These are phyloP conservation scores for Cyclura pinguis DNA, from an alignment of 2,797 vertebrate genomes.

Conservation along the genomic window DNA sequence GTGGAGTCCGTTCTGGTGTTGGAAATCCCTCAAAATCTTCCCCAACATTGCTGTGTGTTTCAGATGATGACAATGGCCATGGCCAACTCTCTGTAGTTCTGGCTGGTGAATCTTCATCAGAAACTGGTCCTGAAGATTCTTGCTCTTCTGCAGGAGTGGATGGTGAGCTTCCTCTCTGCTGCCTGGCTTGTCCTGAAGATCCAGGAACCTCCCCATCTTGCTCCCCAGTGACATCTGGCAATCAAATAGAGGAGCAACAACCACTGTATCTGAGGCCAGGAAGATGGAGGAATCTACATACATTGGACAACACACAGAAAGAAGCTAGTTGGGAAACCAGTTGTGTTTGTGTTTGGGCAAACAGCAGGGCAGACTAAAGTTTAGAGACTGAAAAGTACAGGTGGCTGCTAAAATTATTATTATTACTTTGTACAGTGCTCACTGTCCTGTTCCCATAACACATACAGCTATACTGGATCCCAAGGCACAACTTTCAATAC, in stretches of 20 bases:
- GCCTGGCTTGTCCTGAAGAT: slow-evolving; percentile 77
- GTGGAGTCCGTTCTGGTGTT: slow-evolving; percentile 77
- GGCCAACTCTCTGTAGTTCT: slow-evolving; percentile 80
- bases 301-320: slow-evolving; percentile 81
- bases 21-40: slow-evolving; percentile 81
- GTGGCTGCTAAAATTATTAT: slow-evolving; percentile 60
- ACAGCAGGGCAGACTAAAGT: slow-evolving; percentile 71
- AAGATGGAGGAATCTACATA: slow-evolving; percentile 80
- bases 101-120: slow-evolving; percentile 77
- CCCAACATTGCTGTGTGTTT: slow-evolving; percentile 79
- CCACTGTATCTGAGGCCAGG: slow-evolving; percentile 81
- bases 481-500: slow-evolving; percentile 74
- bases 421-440: slow-evolving; percentile 61
- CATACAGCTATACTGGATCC: slow-evolving; percentile 78
- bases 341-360: slow-evolving; percentile 79
- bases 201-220: slow-evolving; percentile 81
- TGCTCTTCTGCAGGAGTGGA: slow-evolving; percentile 78
- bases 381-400: slow-evolving; percentile 70
- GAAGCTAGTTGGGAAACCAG: slow-evolving; percentile 80
- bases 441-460: slow-evolving; percentile 76
- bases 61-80: slow-evolving; percentile 78
- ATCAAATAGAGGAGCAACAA: slow-evolving; percentile 82
- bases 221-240: slow-evolving; percentile 81
- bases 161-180: slow-evolving; percentile 76
- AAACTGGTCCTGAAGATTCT: slow-evolving; percentile 77